phyloP scores from a whole-genome alignment of 2,797 vertebrate species.

The Cyclura pinguis region DNA sequence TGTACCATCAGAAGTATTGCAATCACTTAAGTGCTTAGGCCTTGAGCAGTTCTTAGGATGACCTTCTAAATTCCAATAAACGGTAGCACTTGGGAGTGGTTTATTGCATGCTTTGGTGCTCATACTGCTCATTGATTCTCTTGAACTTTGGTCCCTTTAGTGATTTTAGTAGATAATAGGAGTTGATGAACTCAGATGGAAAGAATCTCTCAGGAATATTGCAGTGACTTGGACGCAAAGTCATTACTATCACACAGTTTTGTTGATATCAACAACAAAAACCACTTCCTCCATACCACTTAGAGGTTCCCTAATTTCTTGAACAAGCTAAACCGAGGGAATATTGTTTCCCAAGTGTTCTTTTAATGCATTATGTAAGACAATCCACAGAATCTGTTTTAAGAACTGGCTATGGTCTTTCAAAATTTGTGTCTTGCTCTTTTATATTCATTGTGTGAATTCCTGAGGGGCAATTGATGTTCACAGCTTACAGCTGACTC shows the following conservation, averaged over 20 bases:
- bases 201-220: constrained; percentile 34
- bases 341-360: background rate
- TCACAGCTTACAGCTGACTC: no score
- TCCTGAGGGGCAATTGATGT: background rate
- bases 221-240: constrained; percentile 46
- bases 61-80: constrained; percentile 71
- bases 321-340: background rate
- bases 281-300: background rate
- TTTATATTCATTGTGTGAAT: background rate
- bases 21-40: constrained; percentile 57
- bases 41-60: constrained; percentile 57
- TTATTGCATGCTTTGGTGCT: constrained; percentile 60
- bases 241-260: constrained; percentile 61
- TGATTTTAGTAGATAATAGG: constrained; percentile 73
- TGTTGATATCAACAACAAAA: constrained; percentile 58
- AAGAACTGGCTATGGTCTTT: background rate
- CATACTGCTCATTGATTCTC: constrained; percentile 67
- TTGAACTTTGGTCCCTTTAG: constrained; percentile 76
- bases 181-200: constrained; percentile 71
- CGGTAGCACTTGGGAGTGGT: constrained; percentile 68
- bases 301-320: background rate
- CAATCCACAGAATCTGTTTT: background rate
- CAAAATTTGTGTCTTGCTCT: background rate
- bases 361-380: background rate
- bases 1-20: constrained; percentile 46